Evolutionary conservation across 2,888 invertebrate species (phyloP), one percentile per base, ranked within the genome.

Genomic region (Adelognathus sp.): DNA sequence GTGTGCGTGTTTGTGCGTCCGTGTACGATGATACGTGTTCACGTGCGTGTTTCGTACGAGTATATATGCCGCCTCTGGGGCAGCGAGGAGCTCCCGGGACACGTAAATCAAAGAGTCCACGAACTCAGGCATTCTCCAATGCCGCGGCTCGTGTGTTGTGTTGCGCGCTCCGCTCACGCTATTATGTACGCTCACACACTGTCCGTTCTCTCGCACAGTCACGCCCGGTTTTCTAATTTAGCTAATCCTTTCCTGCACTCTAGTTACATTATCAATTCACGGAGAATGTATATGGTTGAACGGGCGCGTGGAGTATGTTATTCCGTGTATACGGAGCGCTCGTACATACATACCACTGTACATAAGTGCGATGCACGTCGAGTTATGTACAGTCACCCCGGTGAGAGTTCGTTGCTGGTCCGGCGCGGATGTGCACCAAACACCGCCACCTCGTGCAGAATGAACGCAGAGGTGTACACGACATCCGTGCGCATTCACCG

Each of bases 191-290:
- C 31, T 11, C 31, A 14, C 7, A 14, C 29, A 7, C 1, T 3
- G 29, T 21, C 52, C 60, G 27, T 21, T 24, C 24, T 31, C 6
- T 24, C 36, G 39, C 61, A 56, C 44, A 66, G 58, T 52, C 72
- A 74, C 81, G 81, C 82, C 82, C 83, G 80, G 85, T 88, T 88
- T 88, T 88, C 88, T 87, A 88, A 88, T 88, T 88, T 87, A 85
- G 86, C 86, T 88, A 88, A 88, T 88, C 85, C 87, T 86, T 87
- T 86, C 83, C 85, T 80, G 75, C 83, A 83, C 85, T 87, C 86
- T 86, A 87, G 87, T 88, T 88, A 87, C 88, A 85, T 88, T 88
- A 87, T 88, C 87, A 86, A 88, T 88, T 87, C 85, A 87, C 84
- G 79, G 75, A 39, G 79, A 64, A 79, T 36, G 33, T 31, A 39